A percentile compares a stretch with the other conserved stretches of the same genome.
Conservation (phyloP, 2,113 vertebrate species). For the Odontesthes bonariensis region DNA sequence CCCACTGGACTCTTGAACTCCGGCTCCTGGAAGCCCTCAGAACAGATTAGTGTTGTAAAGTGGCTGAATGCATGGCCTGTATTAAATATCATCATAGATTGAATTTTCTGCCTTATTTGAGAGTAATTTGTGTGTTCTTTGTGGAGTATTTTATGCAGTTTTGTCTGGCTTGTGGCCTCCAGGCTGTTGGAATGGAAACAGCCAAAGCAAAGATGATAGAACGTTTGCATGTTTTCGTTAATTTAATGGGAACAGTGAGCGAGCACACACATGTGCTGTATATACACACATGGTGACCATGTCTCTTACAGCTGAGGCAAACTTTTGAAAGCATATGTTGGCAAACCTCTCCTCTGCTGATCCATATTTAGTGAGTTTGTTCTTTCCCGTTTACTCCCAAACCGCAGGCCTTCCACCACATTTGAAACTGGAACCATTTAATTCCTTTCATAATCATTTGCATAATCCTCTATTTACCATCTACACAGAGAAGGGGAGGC, state of each 20-base stretch:
- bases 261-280: too few relatives aligned
- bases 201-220: slow-evolving; percentile 10
- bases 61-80: neutral
- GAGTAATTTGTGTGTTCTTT: neutral
- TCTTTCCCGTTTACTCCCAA: slow-evolving; percentile 29
- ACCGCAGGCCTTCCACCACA: slow-evolving; percentile 43
- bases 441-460: slow-evolving; percentile 49
- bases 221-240: neutral
- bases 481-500: slow-evolving; percentile 2
- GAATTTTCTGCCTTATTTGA: neutral
- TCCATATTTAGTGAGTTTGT: slow-evolving; percentile 56
- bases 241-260: neutral
- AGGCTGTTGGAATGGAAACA: neutral
- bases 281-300: slow-evolving; percentile 17
- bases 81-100: neutral
- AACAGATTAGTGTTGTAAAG: neutral
- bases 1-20: too few relatives aligned
- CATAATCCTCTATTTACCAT: slow-evolving; percentile 65
- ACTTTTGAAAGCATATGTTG: slow-evolving; percentile 40
- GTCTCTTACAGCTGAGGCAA: slow-evolving; percentile 7
- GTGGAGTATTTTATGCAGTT: neutral
- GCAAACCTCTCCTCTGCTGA: slow-evolving; percentile 20
- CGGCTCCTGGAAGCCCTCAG: neutral
- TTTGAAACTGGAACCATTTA: slow-evolving; percentile 58
- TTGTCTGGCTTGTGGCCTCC: neutral